Evolutionary conservation across 2,888 invertebrate species (phyloP), one percentile per base, ranked within the genome.

Genomic region (Aproaerema taeniolella): DNA sequence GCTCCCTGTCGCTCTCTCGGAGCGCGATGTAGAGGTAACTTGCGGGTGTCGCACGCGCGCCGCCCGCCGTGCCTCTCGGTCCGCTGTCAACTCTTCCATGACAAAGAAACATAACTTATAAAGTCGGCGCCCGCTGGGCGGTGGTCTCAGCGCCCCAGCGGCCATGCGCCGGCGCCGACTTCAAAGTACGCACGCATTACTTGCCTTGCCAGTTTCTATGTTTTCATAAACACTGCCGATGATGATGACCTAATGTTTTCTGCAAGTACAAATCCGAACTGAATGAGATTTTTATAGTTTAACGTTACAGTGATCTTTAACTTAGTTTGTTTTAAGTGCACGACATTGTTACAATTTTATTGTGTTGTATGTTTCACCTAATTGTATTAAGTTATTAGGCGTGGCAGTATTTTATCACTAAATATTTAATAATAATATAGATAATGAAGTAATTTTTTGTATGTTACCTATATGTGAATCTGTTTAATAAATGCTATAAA

Each of bases 261-360:
- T 81, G 83, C 82, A 78, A 86, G 85, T 86, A 86, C 85, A 86
- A 86, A 85, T 83, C 81, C 79, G 71, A 83, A 74, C 75, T 80
- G 81, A 85, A 81, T 82, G 83, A 83, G 74, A 81, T 82, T 82
- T 78, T 73, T 73, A 35, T 77, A 83, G 77, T 78, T 77, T 83
- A 79, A 83, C 81, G 73, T 78, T 75, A 77, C 75, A 77, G 74
- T 80, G 79, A 82, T 79, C 72, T 76, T 80, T 82, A 80, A 81
- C 80, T 78, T 78, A 78, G 73, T 79, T 76, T 75, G 71, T 61
- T 70, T 77, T 82, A 81, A 82, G 81, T 82, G 85, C 85, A 85
- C 83, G 85, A 80, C 53, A 81, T 81, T 83, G 82, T 85, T 82
- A 70, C 71, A 81, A 74, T 73, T n/a, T 73, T 77, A 77, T 68